phyloP scores from a whole-genome alignment of 2,113 vertebrate genomes.

The Maccullochella peelii region DNA sequence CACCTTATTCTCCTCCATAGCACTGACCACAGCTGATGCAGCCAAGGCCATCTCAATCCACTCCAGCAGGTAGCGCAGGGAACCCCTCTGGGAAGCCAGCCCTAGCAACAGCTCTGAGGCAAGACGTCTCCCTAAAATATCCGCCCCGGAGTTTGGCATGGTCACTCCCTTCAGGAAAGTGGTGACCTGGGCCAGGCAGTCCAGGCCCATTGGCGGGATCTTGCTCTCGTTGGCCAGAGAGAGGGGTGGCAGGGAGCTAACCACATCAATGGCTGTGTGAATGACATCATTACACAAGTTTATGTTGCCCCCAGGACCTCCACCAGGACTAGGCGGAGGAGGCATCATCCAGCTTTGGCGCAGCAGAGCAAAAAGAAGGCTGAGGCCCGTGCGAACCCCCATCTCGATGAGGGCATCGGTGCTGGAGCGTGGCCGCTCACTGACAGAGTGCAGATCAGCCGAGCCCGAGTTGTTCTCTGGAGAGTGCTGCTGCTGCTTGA shows the following conservation, averaged over 20 bases:
- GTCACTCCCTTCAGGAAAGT: constrained; percentile 96
- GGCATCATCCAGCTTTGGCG: constrained; percentile 98
- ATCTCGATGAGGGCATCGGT: constrained; percentile 97
- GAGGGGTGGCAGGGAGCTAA: constrained; percentile 93
- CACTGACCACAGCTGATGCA: constrained; percentile 91
- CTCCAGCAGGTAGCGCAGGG: constrained; percentile 93
- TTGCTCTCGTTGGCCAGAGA: constrained; percentile 97
- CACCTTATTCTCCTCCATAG: constrained; percentile 89
- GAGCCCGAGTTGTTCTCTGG: constrained; percentile 92
- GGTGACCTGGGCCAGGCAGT: constrained; percentile 97
- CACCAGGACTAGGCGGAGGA: constrained; percentile 62
- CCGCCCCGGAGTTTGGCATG: constrained; percentile 96
- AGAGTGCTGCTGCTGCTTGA: constrained; percentile 96
- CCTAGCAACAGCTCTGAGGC: constrained; percentile 95
- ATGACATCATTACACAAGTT: constrained; percentile 96
- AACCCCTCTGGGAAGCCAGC: constrained; percentile 94
- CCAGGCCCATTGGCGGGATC: constrained; percentile 97
- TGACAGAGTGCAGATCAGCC: constrained; percentile 92
- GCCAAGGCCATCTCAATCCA: constrained; percentile 96
- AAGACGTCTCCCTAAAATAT: constrained; percentile 92
- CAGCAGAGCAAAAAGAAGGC: constrained; percentile 94
- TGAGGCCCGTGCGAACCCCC: constrained; percentile 95
- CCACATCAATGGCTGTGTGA: constrained; percentile 94
- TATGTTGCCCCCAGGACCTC: constrained; percentile 79
- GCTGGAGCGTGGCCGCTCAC: constrained; percentile 93